A percentile compares a stretch with the other conserved stretches of the same genome.
Evolutionary conservation across 2,113 vertebrate genomes (phyloP).

Genomic region (Stictonetta naevosa): DNA sequence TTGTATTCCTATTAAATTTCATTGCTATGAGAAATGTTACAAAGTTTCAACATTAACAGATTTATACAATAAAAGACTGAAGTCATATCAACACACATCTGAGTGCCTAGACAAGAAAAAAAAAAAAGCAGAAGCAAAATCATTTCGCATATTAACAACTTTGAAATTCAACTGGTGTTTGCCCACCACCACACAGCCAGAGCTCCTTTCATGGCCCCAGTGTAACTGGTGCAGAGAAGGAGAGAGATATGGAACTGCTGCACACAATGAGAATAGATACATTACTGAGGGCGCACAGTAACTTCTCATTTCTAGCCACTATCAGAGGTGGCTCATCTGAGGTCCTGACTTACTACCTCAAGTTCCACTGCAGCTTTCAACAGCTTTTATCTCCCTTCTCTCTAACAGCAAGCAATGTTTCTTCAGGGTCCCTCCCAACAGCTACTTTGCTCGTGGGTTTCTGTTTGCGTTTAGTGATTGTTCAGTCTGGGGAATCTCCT

Average conservation of each 20-base stretch:
- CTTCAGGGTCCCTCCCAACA: neutral
- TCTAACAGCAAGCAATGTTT: neutral
- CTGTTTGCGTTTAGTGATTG: neutral
- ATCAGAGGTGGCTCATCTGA: neutral
- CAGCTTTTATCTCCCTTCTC: neutral
- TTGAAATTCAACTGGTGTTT: neutral
- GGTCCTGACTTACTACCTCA: neutral
- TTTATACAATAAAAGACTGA: neutral
- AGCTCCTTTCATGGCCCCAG: neutral
- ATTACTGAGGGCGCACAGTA: neutral
- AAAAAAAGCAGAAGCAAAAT: neutral
- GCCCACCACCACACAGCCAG: neutral
- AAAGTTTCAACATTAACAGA: neutral
- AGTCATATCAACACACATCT: neutral
- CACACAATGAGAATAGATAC: rapidly evolving
- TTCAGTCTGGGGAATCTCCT: neutral
- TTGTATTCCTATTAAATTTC: neutral
- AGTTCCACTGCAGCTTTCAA: neutral
- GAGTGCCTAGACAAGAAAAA: neutral
- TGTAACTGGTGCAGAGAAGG: neutral
- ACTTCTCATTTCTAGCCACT: neutral
- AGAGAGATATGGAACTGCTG: neutral
- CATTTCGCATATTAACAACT: neutral
- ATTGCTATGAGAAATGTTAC: neutral
- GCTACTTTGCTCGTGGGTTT: neutral